Conservation (phyloP, 2,888 invertebrate species). For the Harpalus rufipes region DNA sequence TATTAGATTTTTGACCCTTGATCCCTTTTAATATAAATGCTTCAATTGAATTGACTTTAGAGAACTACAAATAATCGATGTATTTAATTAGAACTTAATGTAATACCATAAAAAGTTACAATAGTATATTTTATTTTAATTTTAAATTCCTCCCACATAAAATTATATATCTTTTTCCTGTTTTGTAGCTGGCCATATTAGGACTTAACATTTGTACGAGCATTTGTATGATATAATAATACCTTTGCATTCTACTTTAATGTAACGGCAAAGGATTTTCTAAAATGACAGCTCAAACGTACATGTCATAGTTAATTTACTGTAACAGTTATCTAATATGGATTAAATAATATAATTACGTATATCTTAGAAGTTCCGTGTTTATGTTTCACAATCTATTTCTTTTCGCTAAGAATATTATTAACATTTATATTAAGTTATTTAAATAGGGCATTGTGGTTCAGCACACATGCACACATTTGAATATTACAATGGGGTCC, state of each 20-base stretch:
- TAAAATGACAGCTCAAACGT: background rate
- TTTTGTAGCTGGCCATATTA: background rate
- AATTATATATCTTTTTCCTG: background rate
- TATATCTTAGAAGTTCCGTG: slow-evolving; percentile 21
- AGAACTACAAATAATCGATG: too few species aligned
- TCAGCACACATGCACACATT: background rate
- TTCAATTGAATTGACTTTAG: too few species aligned
- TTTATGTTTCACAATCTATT: slow-evolving; percentile 57
- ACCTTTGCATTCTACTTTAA: background rate
- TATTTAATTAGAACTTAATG: too few species aligned
- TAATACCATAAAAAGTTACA: too few species aligned
- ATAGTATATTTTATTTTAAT: too few species aligned
- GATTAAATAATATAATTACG: background rate
- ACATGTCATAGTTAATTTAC: slow-evolving; percentile 26
- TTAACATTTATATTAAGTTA: slow-evolving; percentile 52
- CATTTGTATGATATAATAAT: too few species aligned
- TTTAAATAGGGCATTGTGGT: background rate
- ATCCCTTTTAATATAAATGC: too few species aligned
- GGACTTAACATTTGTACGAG: slow-evolving; percentile 13
- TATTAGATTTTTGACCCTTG: too few species aligned
- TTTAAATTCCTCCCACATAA: too few species aligned
- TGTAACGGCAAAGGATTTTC: slow-evolving; percentile 25
- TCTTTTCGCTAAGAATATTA: slow-evolving; percentile 51
- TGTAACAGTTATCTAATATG: slow-evolving; percentile 27
- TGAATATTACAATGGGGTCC: background rate